Percentiles rank a stretch among this genome's conserved stretches.
phyloP scores from a whole-genome alignment of 1,140 invertebrate species.

The Drosophila willistoni region DNA sequence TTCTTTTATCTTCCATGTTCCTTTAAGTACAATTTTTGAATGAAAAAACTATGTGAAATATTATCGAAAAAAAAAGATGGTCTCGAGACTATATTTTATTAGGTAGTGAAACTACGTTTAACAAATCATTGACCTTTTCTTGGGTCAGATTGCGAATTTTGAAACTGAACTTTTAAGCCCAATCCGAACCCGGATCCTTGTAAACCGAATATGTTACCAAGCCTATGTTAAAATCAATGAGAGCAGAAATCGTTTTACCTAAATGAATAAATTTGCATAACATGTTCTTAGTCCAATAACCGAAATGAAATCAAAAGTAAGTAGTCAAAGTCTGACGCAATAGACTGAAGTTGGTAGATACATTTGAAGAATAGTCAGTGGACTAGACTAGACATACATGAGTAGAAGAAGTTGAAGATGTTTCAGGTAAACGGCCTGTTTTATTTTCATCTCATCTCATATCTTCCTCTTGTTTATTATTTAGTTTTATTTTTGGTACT shows the following conservation, averaged over 20 bases:
- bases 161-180: neutral
- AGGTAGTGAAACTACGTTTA: neutral
- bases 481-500: slow-evolving; percentile 4
- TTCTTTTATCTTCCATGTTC: no score
- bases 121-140: neutral
- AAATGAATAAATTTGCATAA: slow-evolving; percentile 1
- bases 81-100: no score
- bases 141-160: neutral
- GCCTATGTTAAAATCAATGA: neutral
- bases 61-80: no score
- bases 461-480: neutral
- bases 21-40: no score
- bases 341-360: neutral
- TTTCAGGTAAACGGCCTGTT: neutral
- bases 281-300: neutral
- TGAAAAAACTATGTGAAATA: no score
- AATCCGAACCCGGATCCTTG: slow-evolving; percentile 3
- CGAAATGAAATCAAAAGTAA: slow-evolving; percentile 10
- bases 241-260: neutral
- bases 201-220: neutral
- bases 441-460: neutral
- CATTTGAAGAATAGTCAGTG: neutral
- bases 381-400: neutral
- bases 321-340: slow-evolving; percentile 3
- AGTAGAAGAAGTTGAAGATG: neutral